Base-by-base conservation (phyloP, 2,888 invertebrate species). In the Thelaira solivaga region DNA sequence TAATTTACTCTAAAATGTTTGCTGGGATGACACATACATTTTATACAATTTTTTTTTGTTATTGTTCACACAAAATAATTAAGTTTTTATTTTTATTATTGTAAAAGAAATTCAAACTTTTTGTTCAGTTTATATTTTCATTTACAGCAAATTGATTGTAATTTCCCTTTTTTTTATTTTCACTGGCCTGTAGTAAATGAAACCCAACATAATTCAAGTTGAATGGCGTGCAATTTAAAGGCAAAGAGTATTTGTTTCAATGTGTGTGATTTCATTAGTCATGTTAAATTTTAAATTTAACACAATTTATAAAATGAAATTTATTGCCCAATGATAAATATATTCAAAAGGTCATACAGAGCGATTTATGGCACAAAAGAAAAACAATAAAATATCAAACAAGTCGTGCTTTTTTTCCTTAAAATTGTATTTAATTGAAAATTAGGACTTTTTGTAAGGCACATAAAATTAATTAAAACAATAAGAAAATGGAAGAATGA, bases 61-160 rank as follows among this genome's bases (percentile, higher is more conserved):
- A 7, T 68, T 49, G 10, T 59, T 41, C 34, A 22, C 29, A 69
- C 69, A 69, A 34, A 59, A 69, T 29, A 57, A 57, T 68, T 39
- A 49, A 47, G 10, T 41, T 57, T 39, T 24, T n/a, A 8, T 4
- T 31, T 4, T 31, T 41, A 51, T 39, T 31, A 31, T 49, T 59
- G 22, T 41, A 16, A 29, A 10, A 61, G 53, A 53, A 51, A 43
- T 4, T 7, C 22, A 10, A 0, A 47, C 36, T 1, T 43, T 31
- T 51, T 61, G 26, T 57, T 41, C 4, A 41, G 2, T 39, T 4
- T 8, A 41, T 18, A 16, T 51, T 49, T 59, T 11, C 8, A 29
- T 62, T 62, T 34, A 43, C 51, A 43, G 13, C 11, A 61, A 72
- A 72, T 62, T 29, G 53, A 10, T 24, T 71, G 41, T 49, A 69